phyloP scores from a whole-genome alignment of 2,113 vertebrate genomes.

The Rhinolophus sinicus region DNA sequence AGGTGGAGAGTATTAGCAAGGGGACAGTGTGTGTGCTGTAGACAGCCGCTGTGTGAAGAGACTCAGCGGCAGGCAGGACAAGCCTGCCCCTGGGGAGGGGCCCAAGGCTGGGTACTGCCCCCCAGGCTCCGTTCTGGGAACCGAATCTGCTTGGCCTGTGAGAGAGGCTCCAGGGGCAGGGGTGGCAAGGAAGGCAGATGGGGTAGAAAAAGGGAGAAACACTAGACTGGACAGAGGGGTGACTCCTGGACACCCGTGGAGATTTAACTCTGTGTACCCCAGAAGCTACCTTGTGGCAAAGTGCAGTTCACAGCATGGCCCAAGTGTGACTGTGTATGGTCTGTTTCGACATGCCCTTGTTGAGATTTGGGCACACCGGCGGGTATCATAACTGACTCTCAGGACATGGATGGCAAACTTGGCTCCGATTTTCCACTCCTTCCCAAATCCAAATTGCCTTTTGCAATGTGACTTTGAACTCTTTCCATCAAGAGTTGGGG shows the following conservation, averaged over 20 bases:
- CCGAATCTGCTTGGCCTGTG: neutral
- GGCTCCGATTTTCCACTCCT: rapidly evolving
- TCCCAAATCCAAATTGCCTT: rapidly evolving
- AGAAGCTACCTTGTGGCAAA: neutral
- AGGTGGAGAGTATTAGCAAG: neutral
- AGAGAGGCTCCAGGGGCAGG: neutral
- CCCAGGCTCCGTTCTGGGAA: neutral
- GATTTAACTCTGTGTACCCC: no score
- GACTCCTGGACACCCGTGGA: neutral
- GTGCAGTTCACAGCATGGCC: rapidly evolving
- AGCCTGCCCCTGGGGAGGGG: rapidly evolving
- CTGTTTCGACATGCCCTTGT: rapidly evolving
- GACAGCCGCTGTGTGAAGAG: rapidly evolving
- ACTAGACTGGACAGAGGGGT: neutral
- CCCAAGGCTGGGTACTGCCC: rapidly evolving
- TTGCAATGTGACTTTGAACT: neutral
- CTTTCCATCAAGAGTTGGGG: neutral
- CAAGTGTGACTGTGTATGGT: rapidly evolving
- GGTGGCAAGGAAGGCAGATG: neutral
- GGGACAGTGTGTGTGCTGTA: rapidly evolving
- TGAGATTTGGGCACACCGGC: rapidly evolving
- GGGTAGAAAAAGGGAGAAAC: neutral
- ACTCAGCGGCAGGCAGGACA: rapidly evolving
- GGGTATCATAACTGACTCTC: rapidly evolving
- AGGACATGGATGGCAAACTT: no score